These are phyloP conservation scores for Peromyscus attwateri DNA, from an alignment of 2,797 vertebrate species.

Conservation along the genomic window DNA sequence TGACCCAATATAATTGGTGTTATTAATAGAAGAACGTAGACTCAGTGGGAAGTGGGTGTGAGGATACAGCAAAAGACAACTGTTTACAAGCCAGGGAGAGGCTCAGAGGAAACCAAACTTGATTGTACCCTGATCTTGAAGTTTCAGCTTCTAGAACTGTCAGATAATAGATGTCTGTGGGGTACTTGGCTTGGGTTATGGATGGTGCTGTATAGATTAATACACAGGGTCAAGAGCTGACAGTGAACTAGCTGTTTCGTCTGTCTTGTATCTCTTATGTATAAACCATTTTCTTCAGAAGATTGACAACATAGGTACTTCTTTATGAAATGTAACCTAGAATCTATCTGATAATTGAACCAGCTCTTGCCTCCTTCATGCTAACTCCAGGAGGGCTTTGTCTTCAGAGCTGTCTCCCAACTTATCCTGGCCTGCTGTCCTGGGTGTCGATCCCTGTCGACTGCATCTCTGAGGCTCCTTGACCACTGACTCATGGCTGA, in stretches of 20 bases:
- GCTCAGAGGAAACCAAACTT: background rate
- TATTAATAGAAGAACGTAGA: background rate
- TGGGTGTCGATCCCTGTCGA: background rate
- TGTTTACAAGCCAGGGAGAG: background rate
- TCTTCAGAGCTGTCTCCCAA: background rate
- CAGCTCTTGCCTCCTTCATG: background rate
- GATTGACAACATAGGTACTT: background rate
- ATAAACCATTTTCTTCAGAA: constrained; percentile 11
- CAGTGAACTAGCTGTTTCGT: background rate
- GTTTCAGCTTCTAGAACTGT: background rate
- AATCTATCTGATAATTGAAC: background rate
- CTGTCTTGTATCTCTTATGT: constrained; percentile 3
- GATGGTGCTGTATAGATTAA: background rate
- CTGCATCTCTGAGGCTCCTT: background rate
- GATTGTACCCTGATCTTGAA: background rate
- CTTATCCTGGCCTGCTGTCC: background rate
- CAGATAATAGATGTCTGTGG: background rate
- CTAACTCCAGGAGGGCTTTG: background rate
- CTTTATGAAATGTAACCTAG: constrained; percentile 26
- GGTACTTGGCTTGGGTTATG: background rate
- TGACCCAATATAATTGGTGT: background rate
- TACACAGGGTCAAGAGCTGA: background rate
- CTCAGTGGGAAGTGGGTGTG: background rate
- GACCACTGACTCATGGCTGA: background rate
- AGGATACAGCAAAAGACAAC: background rate